These are phyloP conservation scores for Carapus acus DNA, from an alignment of 2,797 vertebrate species.

Conservation along the genomic window DNA sequence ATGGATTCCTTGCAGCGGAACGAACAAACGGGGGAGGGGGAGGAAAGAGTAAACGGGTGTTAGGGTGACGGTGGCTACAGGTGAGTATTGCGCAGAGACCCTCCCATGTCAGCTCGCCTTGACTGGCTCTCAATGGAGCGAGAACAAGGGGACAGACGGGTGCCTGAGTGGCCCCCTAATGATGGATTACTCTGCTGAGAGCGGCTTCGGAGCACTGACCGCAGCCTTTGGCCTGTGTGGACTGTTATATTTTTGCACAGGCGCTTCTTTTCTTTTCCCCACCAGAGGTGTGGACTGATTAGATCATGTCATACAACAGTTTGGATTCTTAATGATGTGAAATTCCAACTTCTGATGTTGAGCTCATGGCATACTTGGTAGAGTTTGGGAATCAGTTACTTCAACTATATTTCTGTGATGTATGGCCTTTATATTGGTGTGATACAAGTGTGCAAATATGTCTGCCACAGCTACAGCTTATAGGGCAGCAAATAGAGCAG, in stretches of 20 bases:
- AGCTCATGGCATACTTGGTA: no score
- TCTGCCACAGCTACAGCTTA: no score
- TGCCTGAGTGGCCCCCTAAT: constrained; percentile 44
- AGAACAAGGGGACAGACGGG: constrained; percentile 63
- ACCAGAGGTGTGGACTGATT: no score
- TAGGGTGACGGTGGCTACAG: constrained; percentile 30
- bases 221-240: constrained; percentile 11
- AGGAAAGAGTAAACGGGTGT: neutral
- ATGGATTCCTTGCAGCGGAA: constrained; percentile 52
- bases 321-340: no score
- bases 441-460: no score
- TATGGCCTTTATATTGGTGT: no score
- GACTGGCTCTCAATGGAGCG: constrained; percentile 74
- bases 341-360: no score
- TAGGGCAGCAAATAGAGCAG: no score
- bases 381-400: no score
- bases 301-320: no score
- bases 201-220: constrained; percentile 37
- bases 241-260: constrained; percentile 7
- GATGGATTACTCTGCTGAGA: constrained; percentile 73
- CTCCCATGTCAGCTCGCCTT: constrained; percentile 66
- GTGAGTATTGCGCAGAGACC: constrained; percentile 50
- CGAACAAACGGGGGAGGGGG: constrained; percentile 23
- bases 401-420: no score
- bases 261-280: no score